phyloP scores from a whole-genome alignment of 2,113 vertebrate genomes.

The Semnopithecus entellus region DNA sequence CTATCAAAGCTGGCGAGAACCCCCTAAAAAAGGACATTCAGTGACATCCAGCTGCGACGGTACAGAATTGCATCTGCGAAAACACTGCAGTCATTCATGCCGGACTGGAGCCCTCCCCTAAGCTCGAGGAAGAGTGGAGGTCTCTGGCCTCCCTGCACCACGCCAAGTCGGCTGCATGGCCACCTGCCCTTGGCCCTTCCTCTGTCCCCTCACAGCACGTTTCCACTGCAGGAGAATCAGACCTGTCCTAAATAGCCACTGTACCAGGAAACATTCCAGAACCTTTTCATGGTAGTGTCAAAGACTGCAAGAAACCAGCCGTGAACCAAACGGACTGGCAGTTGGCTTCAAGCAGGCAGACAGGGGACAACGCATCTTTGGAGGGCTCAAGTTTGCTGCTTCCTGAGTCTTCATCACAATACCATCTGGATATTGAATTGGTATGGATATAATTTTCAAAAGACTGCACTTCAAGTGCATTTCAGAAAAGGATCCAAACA shows the following conservation, averaged over 20 bases:
- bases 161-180: neutral
- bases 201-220: neutral
- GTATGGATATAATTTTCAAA: neutral
- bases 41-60: neutral
- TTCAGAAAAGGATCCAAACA: neutral
- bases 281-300: neutral
- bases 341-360: fast-evolving
- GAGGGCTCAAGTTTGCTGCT: neutral
- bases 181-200: neutral
- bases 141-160: neutral
- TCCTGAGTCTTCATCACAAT: neutral
- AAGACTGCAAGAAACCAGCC: neutral
- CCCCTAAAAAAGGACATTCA: neutral
- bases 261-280: neutral
- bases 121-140: neutral
- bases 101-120: fast-evolving
- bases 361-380: neutral
- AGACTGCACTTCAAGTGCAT: neutral
- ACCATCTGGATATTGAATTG: neutral
- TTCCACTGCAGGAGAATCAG: neutral
- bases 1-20: neutral
- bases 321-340: fast-evolving
- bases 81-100: neutral
- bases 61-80: neutral
- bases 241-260: neutral